A percentile compares a stretch with the other conserved stretches of the same genome.
Evolutionary conservation across 2,888 invertebrate species (phyloP).

Genomic region (Diplolepis rosae): DNA sequence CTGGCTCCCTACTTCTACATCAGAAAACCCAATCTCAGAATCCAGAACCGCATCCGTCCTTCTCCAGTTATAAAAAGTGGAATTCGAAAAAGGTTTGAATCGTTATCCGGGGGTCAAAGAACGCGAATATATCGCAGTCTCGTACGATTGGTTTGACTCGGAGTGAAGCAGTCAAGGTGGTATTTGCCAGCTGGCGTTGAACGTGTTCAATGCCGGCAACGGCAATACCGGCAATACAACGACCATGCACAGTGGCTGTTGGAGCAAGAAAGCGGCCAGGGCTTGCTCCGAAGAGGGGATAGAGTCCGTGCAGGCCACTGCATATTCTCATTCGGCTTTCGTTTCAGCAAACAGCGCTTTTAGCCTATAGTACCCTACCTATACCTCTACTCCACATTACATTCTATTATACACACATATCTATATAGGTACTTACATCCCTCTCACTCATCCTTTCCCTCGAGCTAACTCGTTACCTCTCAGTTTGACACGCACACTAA

Average conservation of each 20-base stretch:
- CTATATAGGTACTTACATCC: constrained; percentile 25
- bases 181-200: constrained; percentile 73
- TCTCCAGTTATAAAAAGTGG: constrained; percentile 21
- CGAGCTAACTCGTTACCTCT: constrained; percentile 12
- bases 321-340: constrained; percentile 39
- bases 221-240: too few relatives aligned
- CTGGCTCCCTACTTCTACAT: background rate
- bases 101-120: constrained; percentile 61
- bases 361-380: background rate
- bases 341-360: constrained; percentile 17
- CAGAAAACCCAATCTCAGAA: background rate
- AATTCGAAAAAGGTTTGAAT: constrained; percentile 14
- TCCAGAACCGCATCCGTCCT: constrained; percentile 15
- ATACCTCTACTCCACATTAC: background rate
- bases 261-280: constrained; percentile 67
- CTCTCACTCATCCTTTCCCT: constrained; percentile 22
- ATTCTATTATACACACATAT: background rate
- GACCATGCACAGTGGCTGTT: too few relatives aligned
- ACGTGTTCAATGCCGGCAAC: constrained; percentile 72
- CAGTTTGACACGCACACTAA: constrained; percentile 23
- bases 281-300: constrained; percentile 43
- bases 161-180: constrained; percentile 51
- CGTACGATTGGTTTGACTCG: constrained; percentile 43
- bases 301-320: constrained; percentile 28
- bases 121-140: constrained; percentile 62